Evolutionary conservation across 2,797 vertebrate species (phyloP).

Genomic region (Tangara arthus): DNA sequence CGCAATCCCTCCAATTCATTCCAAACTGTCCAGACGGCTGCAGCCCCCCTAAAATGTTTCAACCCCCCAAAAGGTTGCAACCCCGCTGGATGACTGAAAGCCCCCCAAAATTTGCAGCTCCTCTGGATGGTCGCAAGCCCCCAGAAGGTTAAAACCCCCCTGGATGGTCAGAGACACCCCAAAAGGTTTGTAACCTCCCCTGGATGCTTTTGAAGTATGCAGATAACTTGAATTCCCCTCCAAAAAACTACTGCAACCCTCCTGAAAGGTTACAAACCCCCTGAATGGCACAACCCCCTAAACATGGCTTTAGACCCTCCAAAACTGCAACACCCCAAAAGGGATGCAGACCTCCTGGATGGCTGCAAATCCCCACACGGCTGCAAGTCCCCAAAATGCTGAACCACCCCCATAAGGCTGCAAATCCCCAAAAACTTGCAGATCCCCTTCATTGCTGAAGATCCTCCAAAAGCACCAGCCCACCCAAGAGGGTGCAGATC

Average conservation of each 20-base stretch:
- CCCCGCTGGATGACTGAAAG: background rate
- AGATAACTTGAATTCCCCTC: background rate
- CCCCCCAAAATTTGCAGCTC: background rate
- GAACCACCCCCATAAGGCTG: too few relatives aligned
- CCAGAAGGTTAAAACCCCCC: background rate
- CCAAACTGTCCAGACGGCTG: background rate
- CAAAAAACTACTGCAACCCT: background rate
- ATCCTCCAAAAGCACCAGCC: background rate
- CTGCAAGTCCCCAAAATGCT: background rate
- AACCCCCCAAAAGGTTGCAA: background rate
- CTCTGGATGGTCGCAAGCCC: too few relatives aligned
- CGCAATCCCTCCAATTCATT: rapidly evolving
- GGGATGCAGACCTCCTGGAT: background rate
- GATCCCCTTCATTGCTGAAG: rapidly evolving
- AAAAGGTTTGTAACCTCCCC: background rate
- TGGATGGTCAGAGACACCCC: background rate
- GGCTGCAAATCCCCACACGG: background rate
- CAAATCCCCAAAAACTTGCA: background rate
- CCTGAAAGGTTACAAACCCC: background rate
- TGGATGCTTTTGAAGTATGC: background rate
- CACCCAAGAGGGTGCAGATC: background rate
- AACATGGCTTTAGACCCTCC: background rate
- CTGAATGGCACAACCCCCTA: background rate
- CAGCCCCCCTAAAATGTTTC: background rate
- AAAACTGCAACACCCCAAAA: background rate